phyloP scores from a whole-genome alignment of 2,113 vertebrate species.

The Pygoscelis adeliae region DNA sequence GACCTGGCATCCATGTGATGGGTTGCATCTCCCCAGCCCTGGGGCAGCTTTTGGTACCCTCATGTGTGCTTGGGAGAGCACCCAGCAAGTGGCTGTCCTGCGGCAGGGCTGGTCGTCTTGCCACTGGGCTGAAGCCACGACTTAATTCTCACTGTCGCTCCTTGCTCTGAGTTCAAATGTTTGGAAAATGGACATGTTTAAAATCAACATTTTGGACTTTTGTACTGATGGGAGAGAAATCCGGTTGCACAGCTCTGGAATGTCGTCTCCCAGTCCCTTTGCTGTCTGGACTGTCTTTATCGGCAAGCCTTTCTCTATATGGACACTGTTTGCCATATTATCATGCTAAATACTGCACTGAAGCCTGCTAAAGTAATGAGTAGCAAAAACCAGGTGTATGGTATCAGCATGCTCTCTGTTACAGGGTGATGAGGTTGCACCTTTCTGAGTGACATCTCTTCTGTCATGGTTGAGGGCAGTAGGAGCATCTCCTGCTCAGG shows the following conservation, averaged over 20 bases:
- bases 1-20: not conserved
- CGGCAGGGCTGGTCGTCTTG: not conserved
- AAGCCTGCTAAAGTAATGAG: not conserved
- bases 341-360: not conserved
- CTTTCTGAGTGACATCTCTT: not conserved
- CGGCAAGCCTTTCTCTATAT: not conserved
- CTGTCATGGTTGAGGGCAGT: not conserved
- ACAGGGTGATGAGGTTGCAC: not conserved
- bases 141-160: not conserved
- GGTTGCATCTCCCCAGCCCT: not conserved
- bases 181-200: not conserved
- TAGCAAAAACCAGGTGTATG: not conserved
- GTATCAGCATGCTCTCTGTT: not conserved
- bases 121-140: not conserved
- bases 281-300: not conserved
- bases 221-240: not conserved
- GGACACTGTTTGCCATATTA: not conserved
- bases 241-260: not conserved
- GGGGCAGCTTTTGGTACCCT: not conserved
- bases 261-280: not conserved
- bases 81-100: not conserved
- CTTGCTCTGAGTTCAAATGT: not conserved
- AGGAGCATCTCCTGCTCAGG: not conserved
- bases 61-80: fast-evolving
- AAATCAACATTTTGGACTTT: not conserved